These are phyloP conservation scores for Lycocerus yunnanus DNA, from an alignment of 2,888 invertebrate genomes.

Conservation along the genomic window DNA sequence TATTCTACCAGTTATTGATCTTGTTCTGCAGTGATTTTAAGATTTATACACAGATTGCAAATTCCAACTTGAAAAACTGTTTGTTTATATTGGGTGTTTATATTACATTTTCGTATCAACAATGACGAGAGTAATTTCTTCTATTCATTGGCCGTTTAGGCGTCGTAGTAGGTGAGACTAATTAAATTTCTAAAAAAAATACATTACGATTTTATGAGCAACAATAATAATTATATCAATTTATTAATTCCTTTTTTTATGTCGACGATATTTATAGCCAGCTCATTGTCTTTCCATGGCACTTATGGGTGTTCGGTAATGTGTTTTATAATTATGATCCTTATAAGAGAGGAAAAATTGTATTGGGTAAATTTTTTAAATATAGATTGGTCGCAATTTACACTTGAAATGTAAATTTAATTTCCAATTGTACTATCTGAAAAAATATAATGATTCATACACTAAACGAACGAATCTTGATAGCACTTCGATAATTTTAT, in stretches of 20 bases:
- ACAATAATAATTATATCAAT: background rate
- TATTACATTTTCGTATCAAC: constrained; percentile 1
- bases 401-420: too few relatives aligned
- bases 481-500: too few relatives aligned
- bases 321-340: too few relatives aligned
- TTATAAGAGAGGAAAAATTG: too few relatives aligned
- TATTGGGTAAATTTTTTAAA: too few relatives aligned
- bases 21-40: background rate
- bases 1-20: background rate
- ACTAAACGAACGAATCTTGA: too few relatives aligned
- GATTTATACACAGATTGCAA: background rate
- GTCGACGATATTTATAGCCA: background rate
- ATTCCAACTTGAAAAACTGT: background rate
- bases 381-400: too few relatives aligned
- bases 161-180: constrained; percentile 31
- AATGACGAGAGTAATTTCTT: constrained; percentile 30
- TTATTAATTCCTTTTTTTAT: background rate
- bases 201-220: background rate
- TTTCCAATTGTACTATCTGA: too few relatives aligned
- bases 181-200: background rate
- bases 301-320: too few relatives aligned
- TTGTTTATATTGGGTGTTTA: background rate
- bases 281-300: too few relatives aligned
- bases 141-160: constrained; percentile 29
- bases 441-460: too few relatives aligned